phyloP scores from a whole-genome alignment of 1,140 invertebrate species.

The Caenorhabditis brenneri region DNA sequence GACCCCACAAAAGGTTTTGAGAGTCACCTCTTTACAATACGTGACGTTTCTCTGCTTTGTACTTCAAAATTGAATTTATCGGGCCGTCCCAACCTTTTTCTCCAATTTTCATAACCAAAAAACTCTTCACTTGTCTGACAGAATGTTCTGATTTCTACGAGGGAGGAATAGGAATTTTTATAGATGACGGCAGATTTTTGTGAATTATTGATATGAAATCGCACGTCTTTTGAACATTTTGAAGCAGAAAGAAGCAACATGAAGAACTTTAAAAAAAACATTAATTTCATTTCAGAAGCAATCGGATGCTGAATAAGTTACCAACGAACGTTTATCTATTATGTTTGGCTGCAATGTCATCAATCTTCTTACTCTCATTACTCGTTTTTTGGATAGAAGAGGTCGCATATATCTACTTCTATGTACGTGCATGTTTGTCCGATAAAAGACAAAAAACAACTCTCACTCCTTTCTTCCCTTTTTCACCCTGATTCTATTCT shows the following conservation, averaged over 20 bases:
- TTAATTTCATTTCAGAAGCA: slow-evolving; percentile 62
- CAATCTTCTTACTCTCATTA: slow-evolving; percentile 64
- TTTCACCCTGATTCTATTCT: slow-evolving; percentile 23
- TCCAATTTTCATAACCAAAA: not conserved
- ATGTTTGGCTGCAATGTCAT: slow-evolving; percentile 60
- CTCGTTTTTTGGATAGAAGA: slow-evolving; percentile 68
- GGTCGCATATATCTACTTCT: slow-evolving; percentile 56
- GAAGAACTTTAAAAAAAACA: not conserved
- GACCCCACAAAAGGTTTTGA: too few relatives aligned
- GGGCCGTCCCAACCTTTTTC: too few relatives aligned
- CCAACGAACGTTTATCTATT: slow-evolving; percentile 66
- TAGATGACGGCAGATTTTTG: not conserved
- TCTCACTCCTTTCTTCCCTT: not conserved
- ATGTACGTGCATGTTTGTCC: slow-evolving; percentile 45
- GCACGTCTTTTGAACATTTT: not conserved
- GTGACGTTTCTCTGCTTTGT: not conserved
- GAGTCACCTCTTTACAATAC: not conserved
- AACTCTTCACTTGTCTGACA: not conserved
- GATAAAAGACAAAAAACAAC: not conserved
- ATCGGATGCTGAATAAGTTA: slow-evolving; percentile 63
- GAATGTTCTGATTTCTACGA: not conserved
- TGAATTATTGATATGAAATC: not conserved
- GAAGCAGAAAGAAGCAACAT: not conserved
- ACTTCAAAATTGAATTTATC: not conserved
- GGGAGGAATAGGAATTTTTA: not conserved